A percentile compares a stretch with the other conserved stretches of the same genome.
phyloP scores from a whole-genome alignment of 2,888 invertebrate species.

The Watsonalla cultraria region DNA sequence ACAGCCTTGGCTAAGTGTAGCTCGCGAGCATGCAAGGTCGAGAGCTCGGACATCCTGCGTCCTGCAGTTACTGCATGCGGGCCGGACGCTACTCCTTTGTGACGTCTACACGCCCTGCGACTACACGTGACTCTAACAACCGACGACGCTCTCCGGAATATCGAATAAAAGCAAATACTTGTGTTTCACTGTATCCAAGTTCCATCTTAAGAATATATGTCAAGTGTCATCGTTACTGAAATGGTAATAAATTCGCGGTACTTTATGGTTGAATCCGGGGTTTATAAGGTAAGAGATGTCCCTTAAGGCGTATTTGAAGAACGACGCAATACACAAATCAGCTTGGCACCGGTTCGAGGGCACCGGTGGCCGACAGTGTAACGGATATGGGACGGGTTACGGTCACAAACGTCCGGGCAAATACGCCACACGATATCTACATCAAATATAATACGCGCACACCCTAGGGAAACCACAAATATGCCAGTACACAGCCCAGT shows the following conservation, averaged over 20 bases:
- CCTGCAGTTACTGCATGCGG: conserved; percentile 27
- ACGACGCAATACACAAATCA: conserved; percentile 24
- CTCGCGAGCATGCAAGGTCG: conserved; percentile 15
- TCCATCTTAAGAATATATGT: too few species aligned
- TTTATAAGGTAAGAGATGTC: background rate
- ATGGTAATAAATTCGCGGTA: too few species aligned
- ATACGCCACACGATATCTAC: background rate
- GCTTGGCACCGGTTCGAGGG: conserved; percentile 16
- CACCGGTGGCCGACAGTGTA: conserved; percentile 15
- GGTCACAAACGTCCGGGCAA: conserved; percentile 5
- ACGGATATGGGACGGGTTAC: conserved; percentile 11
- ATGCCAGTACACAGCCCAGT: conserved; percentile 10
- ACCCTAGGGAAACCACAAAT: conserved; percentile 2
- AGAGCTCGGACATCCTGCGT: conserved; percentile 13
- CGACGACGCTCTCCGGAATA: background rate
- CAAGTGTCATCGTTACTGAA: too few species aligned
- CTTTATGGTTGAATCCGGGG: background rate
- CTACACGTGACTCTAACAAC: background rate
- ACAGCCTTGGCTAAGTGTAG: conserved; percentile 7
- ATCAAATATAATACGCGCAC: conserved; percentile 4
- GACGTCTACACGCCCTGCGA: background rate
- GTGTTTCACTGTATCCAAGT: too few species aligned
- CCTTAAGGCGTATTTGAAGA: conserved; percentile 7
- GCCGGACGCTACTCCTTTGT: conserved; percentile 24
- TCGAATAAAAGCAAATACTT: background rate